phyloP scores from a whole-genome alignment of 2,113 vertebrate species.

The Montifringilla adamsi region DNA sequence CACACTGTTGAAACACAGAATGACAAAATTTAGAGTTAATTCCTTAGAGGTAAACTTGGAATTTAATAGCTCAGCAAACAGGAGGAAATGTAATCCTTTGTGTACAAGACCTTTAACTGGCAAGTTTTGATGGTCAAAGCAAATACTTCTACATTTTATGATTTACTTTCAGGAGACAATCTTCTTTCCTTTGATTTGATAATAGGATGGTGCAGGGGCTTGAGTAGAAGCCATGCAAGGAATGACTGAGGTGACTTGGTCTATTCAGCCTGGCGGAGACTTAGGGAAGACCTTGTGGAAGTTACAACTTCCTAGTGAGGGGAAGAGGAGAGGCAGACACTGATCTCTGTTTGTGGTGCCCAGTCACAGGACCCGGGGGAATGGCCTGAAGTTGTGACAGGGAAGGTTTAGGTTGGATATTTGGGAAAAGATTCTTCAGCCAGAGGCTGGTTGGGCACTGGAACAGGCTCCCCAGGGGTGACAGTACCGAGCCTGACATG shows the following conservation, averaged over 20 bases:
- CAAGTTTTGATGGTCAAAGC: background rate
- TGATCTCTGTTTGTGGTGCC: background rate
- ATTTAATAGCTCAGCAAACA: background rate
- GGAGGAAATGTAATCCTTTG: background rate
- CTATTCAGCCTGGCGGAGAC: background rate
- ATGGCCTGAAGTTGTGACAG: background rate
- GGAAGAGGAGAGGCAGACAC: background rate
- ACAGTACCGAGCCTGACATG: background rate
- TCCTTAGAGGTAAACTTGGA: background rate
- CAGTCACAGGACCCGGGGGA: rapidly evolving
- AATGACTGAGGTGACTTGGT: background rate
- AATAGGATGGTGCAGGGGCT: background rate
- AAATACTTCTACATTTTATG: background rate
- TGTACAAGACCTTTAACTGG: background rate
- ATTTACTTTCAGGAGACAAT: background rate
- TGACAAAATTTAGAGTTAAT: background rate
- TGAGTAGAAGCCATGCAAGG: background rate
- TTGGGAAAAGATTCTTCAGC: background rate
- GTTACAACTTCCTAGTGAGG: background rate
- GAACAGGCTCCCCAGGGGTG: background rate
- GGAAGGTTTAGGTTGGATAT: background rate
- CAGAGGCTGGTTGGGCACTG: background rate
- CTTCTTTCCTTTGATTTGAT: background rate
- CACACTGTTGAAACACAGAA: background rate
- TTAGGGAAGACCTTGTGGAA: background rate